Base-by-base conservation (phyloP, 2,888 invertebrate species). In the Ceramica pisi region DNA sequence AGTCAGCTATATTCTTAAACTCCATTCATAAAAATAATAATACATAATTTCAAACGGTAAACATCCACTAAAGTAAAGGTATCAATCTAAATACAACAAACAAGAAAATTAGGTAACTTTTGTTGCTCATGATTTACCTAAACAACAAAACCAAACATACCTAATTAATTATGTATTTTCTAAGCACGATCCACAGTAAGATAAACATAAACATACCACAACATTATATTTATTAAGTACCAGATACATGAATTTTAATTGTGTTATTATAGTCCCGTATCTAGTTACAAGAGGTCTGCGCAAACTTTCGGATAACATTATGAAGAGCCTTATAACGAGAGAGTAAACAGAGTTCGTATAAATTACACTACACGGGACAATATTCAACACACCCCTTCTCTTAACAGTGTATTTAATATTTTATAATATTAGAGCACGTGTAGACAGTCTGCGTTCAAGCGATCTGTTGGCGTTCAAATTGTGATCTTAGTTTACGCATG, bases 271-370 rank as follows among this genome's bases (percentile, higher is more conserved):
- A 75, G 59, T 66, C 51, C 65, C 60, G 59, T 71, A 71, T 81
- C 64, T 81, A 53, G 77, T 76, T 79, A 80, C 72, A 77, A 84
- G 85, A 85, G 83, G 87, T 79, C 73, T 85, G 81, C 81, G 83
- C 79, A 87, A 85, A 89, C 85, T 82, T 84, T 80, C 61, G 69
- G 80, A 87, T 85, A 81, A 83, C 75, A 80, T 84, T 75, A 83
- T 78, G 80, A 84, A 75, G 64, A 83, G 67, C 23, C 78, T 86
- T 86, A 89, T 90, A 85, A 87, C 86, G 86, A 83, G 82, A 84
- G 79, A 83, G 85, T 86, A 89, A 90, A 89, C 84, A 85, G 76
- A 75, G 79, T 84, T 73, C 76, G 82, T 83, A 86, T 88, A 89
- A 86, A 88, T 88, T 85, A 84, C 75, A 83, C 80, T 82, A 83